phyloP scores from a whole-genome alignment of 2,797 vertebrate genomes.

The Triplophysa yarkandensis region DNA sequence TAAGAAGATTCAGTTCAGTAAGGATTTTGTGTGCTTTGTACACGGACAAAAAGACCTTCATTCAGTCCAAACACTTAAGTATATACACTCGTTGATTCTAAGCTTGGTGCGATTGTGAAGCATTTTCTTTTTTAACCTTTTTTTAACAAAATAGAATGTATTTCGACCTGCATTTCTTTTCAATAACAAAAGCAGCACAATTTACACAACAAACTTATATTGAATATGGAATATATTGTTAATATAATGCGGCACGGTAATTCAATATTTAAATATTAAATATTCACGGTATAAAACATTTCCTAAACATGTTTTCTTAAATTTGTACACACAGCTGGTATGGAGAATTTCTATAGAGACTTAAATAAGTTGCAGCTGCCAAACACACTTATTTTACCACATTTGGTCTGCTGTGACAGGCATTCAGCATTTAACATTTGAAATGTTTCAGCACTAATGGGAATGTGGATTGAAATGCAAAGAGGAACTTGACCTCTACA shows the following conservation, averaged over 20 bases:
- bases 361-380: constrained; percentile 32
- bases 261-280: too few relatives aligned
- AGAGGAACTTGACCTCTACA: constrained; percentile 31
- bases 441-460: constrained; percentile 27
- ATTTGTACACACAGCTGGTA: constrained; percentile 41
- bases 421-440: constrained; percentile 27
- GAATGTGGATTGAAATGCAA: constrained; percentile 36
- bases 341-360: constrained; percentile 8
- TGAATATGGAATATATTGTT: too few relatives aligned
- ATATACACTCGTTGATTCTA: neutral
- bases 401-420: constrained; percentile 6
- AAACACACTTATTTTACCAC: constrained; percentile 16
- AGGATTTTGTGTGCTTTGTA: constrained; percentile 16
- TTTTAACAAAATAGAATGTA: neutral
- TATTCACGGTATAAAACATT: too few relatives aligned
- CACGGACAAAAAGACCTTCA: constrained; percentile 13
- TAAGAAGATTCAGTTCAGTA: constrained; percentile 4
- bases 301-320: neutral
- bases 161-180: too few relatives aligned
- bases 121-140: neutral
- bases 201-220: too few relatives aligned
- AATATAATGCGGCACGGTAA: too few relatives aligned
- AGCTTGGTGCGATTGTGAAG: constrained; percentile 1
- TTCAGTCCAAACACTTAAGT: constrained; percentile 10
- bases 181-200: too few relatives aligned